Percentiles rank a stretch among this genome's conserved stretches.
Evolutionary conservation across 2,888 invertebrate genomes (phyloP).

Genomic region (Coecobrya sp.): DNA sequence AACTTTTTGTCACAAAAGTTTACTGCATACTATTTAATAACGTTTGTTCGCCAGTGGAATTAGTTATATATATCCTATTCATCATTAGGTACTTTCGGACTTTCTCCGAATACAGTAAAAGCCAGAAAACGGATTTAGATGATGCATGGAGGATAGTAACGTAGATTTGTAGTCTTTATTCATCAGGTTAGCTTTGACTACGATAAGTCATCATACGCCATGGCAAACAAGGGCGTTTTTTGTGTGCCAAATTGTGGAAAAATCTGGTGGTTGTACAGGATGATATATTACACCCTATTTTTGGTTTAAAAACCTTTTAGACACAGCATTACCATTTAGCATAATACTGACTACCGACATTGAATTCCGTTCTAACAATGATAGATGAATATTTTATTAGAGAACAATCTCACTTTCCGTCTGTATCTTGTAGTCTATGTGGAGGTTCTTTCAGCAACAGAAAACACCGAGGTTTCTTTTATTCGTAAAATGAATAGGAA

Average conservation of each 20-base stretch:
- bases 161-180: neutral
- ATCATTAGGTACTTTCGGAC: too few species aligned
- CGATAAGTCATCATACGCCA: neutral
- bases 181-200: neutral
- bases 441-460: neutral
- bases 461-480: neutral
- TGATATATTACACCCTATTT: slow-evolving; percentile 56
- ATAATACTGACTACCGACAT: slow-evolving; percentile 18
- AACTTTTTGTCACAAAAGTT: slow-evolving; percentile 23
- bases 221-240: neutral
- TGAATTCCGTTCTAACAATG: neutral
- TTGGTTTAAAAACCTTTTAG: neutral
- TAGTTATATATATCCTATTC: too few species aligned
- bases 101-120: neutral
- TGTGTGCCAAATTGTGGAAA: slow-evolving; percentile 59
- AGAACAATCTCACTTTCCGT: neutral
- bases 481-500: neutral
- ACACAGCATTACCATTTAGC: neutral
- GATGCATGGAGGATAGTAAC: neutral
- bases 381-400: slow-evolving; percentile 29
- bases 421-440: neutral
- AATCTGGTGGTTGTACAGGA: slow-evolving; percentile 22
- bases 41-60: neutral
- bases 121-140: neutral
- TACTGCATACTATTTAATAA: neutral